phyloP scores from a whole-genome alignment of 2,888 invertebrate species.

The Volucella zonaria region DNA sequence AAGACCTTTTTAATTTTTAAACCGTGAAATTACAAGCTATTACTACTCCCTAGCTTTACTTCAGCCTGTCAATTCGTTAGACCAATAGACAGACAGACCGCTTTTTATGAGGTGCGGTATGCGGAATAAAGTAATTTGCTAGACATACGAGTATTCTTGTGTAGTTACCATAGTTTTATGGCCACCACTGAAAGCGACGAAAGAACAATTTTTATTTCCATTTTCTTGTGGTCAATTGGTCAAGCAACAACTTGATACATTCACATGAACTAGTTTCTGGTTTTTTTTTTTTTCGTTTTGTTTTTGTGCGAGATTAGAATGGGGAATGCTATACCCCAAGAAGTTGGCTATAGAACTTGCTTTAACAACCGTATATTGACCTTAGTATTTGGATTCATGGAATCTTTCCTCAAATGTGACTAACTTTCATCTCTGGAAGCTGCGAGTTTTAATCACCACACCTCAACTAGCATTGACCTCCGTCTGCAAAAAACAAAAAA shows the following conservation, averaged over 20 bases:
- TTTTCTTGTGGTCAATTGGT: conserved; percentile 62
- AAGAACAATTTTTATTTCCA: conserved; percentile 9
- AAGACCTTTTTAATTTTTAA: conserved; percentile 41
- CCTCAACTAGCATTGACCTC: conserved; percentile 26
- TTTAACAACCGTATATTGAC: conserved; percentile 24
- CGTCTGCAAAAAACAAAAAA: neutral
- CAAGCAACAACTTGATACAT: conserved; percentile 23
- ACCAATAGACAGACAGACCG: conserved; percentile 10
- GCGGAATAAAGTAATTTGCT: conserved; percentile 22
- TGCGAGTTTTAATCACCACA: conserved; percentile 19
- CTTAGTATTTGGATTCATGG: conserved; percentile 31
- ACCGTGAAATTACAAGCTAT: conserved; percentile 49
- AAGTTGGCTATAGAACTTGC: conserved; percentile 5
- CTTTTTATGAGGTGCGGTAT: conserved; percentile 57
- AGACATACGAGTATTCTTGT: conserved; percentile 16
- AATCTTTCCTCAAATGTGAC: conserved; percentile 22
- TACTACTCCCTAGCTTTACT: neutral
- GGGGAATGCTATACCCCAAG: conserved; percentile 35
- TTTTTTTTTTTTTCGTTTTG: conserved; percentile 45
- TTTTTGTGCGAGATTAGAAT: conserved; percentile 46
- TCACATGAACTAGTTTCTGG: neutral
- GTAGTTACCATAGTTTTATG: conserved; percentile 40
- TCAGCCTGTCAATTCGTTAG: too few species aligned
- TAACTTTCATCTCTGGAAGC: neutral
- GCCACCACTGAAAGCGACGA: conserved; percentile 11